These are phyloP conservation scores for Pocillopora verrucosa DNA, from an alignment of 64 coral and sea anemone genomes.

Conservation along the genomic window DNA sequence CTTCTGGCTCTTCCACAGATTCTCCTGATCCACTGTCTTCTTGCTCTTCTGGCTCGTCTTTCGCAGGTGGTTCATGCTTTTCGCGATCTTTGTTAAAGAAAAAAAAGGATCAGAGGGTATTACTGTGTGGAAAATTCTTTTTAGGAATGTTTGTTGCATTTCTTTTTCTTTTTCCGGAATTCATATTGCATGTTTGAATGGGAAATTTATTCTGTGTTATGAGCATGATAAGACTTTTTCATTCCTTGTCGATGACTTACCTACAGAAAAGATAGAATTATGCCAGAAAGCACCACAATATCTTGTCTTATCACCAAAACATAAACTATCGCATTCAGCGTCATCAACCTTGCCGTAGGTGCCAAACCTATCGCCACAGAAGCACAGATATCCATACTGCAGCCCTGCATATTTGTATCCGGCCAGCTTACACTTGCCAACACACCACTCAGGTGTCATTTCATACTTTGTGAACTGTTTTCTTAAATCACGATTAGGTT, in stretches of 20 bases:
- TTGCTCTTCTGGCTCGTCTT: not conserved
- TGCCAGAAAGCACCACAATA: conserved; percentile 95
- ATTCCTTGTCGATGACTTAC: conserved; percentile 31
- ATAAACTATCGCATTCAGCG: conserved; percentile 75
- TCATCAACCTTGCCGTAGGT: conserved; percentile 66
- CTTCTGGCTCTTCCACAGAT: conserved; percentile 1
- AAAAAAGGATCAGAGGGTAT: not conserved
- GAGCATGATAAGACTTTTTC: too few species aligned
- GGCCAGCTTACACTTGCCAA: conserved; percentile 81
- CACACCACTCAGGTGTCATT: conserved; percentile 99
- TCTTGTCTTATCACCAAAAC: conserved; percentile 84
- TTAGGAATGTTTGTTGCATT: not conserved
- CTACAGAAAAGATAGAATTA: conserved; percentile 86
- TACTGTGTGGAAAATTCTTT: not conserved
- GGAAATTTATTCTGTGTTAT: too few species aligned
- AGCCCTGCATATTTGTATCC: conserved; percentile 88
- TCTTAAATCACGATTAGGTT: conserved; percentile 76
- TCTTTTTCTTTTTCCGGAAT: too few species aligned
- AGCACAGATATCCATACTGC: conserved; percentile 90
- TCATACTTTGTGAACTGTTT: conserved; percentile 90
- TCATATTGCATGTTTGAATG: too few species aligned
- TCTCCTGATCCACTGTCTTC: conserved; percentile 29
- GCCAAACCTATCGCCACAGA: conserved; percentile 92
- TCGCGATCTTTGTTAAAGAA: not conserved
- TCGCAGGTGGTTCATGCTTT: not conserved